Conservation (phyloP, 2,113 vertebrate species). For the Cololabis saira region DNA sequence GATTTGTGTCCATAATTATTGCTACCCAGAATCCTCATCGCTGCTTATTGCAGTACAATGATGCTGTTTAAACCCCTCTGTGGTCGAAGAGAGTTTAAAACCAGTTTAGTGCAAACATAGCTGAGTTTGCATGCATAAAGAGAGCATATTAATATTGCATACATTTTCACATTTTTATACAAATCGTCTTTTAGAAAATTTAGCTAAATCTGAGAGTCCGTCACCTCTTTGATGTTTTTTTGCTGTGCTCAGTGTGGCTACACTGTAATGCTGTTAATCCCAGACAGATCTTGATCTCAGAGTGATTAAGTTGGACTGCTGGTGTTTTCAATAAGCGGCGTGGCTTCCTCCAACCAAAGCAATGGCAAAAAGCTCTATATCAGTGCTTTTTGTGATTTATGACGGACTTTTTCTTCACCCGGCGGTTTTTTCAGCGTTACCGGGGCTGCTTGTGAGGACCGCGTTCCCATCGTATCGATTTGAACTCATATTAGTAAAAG, state of each 20-base stretch:
- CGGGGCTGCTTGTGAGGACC: constrained; percentile 24
- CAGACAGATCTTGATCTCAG: neutral
- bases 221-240: neutral
- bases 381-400: constrained; percentile 38
- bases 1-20: too few relatives aligned
- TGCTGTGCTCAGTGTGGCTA: neutral
- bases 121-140: neutral
- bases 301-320: neutral
- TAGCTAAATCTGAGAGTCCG: too few relatives aligned
- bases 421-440: constrained; percentile 29
- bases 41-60: too few relatives aligned
- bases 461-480: constrained; percentile 55
- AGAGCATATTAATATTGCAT: neutral
- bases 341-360: neutral
- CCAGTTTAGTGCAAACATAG: neutral
- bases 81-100: too few relatives aligned
- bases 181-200: neutral
- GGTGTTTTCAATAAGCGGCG: neutral
- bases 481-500: constrained; percentile 48
- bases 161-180: neutral
- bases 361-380: constrained; percentile 11
- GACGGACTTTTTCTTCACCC: constrained; percentile 30
- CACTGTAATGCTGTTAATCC: constrained; percentile 2
- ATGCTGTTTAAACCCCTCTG: too few relatives aligned
- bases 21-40: too few relatives aligned